These are phyloP conservation scores for Coreoperca whiteheadi DNA, from an alignment of 2,113 vertebrate species.

Conservation along the genomic window DNA sequence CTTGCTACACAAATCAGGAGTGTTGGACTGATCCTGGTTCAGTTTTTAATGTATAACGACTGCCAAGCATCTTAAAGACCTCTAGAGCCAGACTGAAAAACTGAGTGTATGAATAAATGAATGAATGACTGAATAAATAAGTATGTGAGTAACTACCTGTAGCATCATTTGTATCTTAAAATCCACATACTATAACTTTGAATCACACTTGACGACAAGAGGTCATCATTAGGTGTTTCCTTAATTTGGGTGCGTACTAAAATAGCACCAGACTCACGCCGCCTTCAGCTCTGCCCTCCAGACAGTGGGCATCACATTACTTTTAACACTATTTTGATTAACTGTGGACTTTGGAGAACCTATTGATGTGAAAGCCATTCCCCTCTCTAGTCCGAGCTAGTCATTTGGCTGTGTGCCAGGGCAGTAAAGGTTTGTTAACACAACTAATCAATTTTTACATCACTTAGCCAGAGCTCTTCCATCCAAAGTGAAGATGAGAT, in stretches of 20 bases:
- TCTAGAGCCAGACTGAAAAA: neutral
- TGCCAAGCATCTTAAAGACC: neutral
- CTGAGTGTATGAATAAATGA: neutral
- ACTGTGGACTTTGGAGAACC: constrained; percentile 54
- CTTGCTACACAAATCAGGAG: neutral
- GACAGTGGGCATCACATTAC: constrained; percentile 30
- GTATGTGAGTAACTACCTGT: neutral
- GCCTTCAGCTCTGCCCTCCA: constrained; percentile 28
- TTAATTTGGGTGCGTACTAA: constrained; percentile 21
- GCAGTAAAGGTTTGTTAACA: constrained; percentile 75
- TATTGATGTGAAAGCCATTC: constrained; percentile 46
- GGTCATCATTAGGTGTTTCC: constrained; percentile 8
- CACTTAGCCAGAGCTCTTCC: constrained; percentile 38
- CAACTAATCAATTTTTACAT: constrained; percentile 68
- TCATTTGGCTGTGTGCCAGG: constrained; percentile 56
- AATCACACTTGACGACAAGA: neutral
- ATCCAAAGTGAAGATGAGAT: constrained; percentile 40
- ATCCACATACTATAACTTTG: neutral
- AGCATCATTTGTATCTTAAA: neutral
- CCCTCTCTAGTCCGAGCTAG: constrained; percentile 24
- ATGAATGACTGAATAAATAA: neutral
- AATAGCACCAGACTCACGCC: constrained; percentile 27
- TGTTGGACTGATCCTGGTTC: neutral
- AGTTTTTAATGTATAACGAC: neutral
- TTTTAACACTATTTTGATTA: constrained; percentile 56